phyloP scores from a whole-genome alignment of 2,888 invertebrate genomes.

The Agrotis segetum region DNA sequence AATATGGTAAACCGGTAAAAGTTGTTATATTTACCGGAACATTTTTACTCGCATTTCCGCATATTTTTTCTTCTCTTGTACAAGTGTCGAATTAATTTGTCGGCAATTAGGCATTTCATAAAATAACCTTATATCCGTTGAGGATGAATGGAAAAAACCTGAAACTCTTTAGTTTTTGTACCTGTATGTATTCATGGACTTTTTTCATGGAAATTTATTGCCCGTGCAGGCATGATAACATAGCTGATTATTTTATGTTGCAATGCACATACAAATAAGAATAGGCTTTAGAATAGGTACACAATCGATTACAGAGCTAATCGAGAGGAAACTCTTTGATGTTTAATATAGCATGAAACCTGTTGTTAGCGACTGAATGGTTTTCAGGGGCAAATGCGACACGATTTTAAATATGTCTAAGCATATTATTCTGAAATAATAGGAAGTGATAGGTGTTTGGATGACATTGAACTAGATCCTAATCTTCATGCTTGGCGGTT shows the following conservation, averaged over 20 bases:
- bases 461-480: conserved; percentile 61
- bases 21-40: conserved; percentile 25
- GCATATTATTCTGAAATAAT: conserved; percentile 55
- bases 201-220: conserved; percentile 14
- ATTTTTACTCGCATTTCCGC: conserved; percentile 10
- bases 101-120: neutral
- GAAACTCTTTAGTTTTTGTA: neutral
- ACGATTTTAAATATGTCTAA: conserved; percentile 48
- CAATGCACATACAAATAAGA: conserved; percentile 36
- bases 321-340: conserved; percentile 84
- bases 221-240: conserved; percentile 14
- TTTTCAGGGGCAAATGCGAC: conserved; percentile 77
- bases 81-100: neutral
- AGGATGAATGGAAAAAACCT: conserved; percentile 14
- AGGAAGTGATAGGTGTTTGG: conserved; percentile 63
- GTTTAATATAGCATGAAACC: conserved; percentile 80
- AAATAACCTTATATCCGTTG: conserved; percentile 1
- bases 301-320: conserved; percentile 77
- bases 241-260: conserved; percentile 26
- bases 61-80: neutral
- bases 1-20: conserved; percentile 34
- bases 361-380: conserved; percentile 74
- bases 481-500: conserved; percentile 33
- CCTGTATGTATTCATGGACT: neutral
- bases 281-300: conserved; percentile 61